Conservation (phyloP, 2,113 vertebrate genomes). For the Prochilodus magdalenae region DNA sequence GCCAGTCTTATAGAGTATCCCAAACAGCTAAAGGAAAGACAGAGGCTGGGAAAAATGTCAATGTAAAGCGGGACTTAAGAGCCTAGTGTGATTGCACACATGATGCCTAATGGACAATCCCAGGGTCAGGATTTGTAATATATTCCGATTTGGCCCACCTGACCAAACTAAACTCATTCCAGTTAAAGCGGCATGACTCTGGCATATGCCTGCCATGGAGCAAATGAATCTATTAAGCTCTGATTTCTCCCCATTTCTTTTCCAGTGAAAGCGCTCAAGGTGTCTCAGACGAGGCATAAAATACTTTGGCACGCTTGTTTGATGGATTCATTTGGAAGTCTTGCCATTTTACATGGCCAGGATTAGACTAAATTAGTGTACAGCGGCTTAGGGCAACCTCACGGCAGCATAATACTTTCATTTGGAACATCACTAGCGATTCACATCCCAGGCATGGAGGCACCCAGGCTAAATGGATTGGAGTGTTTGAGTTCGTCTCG, state of each 20-base stretch:
- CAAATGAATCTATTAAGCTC: background rate
- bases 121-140: background rate
- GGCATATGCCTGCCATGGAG: background rate
- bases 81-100: background rate
- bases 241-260: conserved; percentile 11
- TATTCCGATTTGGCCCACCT: background rate
- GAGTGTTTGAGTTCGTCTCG: background rate
- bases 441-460: background rate
- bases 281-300: conserved; percentile 2
- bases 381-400: background rate
- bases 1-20: too few species aligned
- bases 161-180: background rate
- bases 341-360: conserved; percentile 18
- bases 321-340: conserved; percentile 27
- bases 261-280: background rate
- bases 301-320: conserved; percentile 1
- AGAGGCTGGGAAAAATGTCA: too few species aligned
- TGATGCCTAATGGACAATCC: background rate
- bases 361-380: conserved; percentile 21
- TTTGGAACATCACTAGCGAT: conserved; percentile 14
- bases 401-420: background rate
- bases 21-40: too few species aligned
- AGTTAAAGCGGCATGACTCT: background rate
- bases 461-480: background rate
- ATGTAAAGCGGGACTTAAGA: too few species aligned